phyloP scores from a whole-genome alignment of 1,140 invertebrate species.

The Eriosoma lanigerum region DNA sequence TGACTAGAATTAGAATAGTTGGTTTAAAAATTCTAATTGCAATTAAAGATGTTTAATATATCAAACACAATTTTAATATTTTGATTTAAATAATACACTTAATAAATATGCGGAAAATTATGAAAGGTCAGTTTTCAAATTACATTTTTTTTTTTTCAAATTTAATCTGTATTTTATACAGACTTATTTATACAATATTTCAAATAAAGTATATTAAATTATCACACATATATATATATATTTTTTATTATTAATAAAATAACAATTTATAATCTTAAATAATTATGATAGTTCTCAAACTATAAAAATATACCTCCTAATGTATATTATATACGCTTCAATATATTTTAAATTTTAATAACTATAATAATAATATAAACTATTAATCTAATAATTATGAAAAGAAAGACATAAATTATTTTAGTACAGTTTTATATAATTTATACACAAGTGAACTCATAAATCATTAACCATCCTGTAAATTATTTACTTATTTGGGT shows the following conservation, averaged over 20 bases:
- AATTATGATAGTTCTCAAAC: neutral
- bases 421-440: constrained; percentile 1
- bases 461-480: neutral
- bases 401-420: neutral
- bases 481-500: neutral
- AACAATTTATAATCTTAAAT: constrained; percentile 13
- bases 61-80: constrained; percentile 28
- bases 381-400: constrained; percentile 1
- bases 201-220: constrained; percentile 23
- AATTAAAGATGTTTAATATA: constrained; percentile 21
- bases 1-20: constrained; percentile 48
- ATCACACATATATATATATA: constrained; percentile 46
- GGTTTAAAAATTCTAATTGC: neutral
- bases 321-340: neutral
- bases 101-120: neutral
- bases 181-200: neutral
- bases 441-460: neutral
- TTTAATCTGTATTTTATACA: constrained; percentile 13
- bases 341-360: neutral
- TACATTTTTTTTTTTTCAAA: neutral
- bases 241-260: constrained; percentile 35
- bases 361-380: constrained; percentile 26
- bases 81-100: constrained; percentile 21
- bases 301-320: constrained; percentile 42
- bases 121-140: constrained; percentile 6